phyloP scores from a whole-genome alignment of 1,140 invertebrate species.

The Grapholita molesta region DNA sequence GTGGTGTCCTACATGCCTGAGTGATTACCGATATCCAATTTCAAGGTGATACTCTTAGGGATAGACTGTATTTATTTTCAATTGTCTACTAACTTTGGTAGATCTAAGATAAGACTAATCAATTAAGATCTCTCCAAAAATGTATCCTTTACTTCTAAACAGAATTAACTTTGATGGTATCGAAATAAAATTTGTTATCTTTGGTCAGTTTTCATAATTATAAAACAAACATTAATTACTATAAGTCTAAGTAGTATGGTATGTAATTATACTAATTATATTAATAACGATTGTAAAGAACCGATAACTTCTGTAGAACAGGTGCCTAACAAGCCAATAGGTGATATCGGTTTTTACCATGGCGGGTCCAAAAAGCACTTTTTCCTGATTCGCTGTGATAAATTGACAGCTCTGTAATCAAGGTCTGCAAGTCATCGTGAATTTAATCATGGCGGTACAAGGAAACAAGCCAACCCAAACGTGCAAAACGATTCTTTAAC shows the following conservation, averaged over 20 bases:
- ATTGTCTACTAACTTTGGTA: background rate
- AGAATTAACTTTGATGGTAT: no score
- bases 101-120: no score
- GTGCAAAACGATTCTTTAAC: background rate
- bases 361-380: background rate
- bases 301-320: background rate
- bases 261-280: background rate
- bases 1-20: background rate
- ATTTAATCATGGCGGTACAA: background rate
- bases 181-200: no score
- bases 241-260: no score
- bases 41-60: background rate
- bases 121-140: no score
- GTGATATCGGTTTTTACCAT: constrained; percentile 27
- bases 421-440: constrained; percentile 8
- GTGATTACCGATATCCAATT: background rate
- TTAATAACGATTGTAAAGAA: background rate
- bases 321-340: constrained; percentile 22
- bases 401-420: constrained; percentile 8
- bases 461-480: constrained; percentile 2
- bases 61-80: background rate
- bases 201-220: no score
- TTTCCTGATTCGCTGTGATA: background rate
- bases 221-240: no score
- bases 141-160: no score